Evolutionary conservation across 1,140 invertebrate species (phyloP).

Genomic region (Diabrotica virgifera): DNA sequence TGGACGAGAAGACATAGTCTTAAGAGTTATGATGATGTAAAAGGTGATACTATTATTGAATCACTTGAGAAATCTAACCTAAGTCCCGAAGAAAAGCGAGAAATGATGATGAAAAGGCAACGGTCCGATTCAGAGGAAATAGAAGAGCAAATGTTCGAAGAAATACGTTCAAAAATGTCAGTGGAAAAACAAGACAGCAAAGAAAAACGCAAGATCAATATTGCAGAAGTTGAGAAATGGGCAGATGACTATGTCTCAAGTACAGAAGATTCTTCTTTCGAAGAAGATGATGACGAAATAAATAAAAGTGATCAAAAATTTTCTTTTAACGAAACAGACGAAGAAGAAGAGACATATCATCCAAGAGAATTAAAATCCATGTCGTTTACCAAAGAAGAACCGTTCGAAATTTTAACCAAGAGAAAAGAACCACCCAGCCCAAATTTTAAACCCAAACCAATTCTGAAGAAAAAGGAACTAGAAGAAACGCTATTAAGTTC

Average conservation of each 20-base stretch:
- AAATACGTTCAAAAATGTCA: slow-evolving; percentile 34
- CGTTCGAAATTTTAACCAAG: slow-evolving; percentile 56
- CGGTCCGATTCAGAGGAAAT: slow-evolving; percentile 41
- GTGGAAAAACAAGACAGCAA: slow-evolving; percentile 29
- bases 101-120: slow-evolving; percentile 30
- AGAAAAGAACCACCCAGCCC: slow-evolving; percentile 58
- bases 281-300: slow-evolving; percentile 29
- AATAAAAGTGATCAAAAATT: slow-evolving; percentile 4
- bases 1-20: slow-evolving; percentile 43
- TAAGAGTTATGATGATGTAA: slow-evolving; percentile 41
- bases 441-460: slow-evolving; percentile 70
- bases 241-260: slow-evolving; percentile 42
- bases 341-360: slow-evolving; percentile 69
- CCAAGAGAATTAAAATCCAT: slow-evolving; percentile 49
- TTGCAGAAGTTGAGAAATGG: slow-evolving; percentile 43
- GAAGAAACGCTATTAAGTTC: slow-evolving; percentile 15
- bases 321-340: slow-evolving; percentile 42
- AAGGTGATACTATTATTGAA: slow-evolving; percentile 25
- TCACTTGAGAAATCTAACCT: slow-evolving; percentile 24
- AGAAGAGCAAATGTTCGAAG: slow-evolving; percentile 42
- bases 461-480: slow-evolving; percentile 58
- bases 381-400: slow-evolving; percentile 45
- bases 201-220: slow-evolving; percentile 34
- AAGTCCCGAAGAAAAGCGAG: slow-evolving; percentile 27
- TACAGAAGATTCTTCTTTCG: slow-evolving; percentile 39